Base-by-base conservation (phyloP, 2,113 vertebrate genomes). In the Carettochelys insculpta region DNA sequence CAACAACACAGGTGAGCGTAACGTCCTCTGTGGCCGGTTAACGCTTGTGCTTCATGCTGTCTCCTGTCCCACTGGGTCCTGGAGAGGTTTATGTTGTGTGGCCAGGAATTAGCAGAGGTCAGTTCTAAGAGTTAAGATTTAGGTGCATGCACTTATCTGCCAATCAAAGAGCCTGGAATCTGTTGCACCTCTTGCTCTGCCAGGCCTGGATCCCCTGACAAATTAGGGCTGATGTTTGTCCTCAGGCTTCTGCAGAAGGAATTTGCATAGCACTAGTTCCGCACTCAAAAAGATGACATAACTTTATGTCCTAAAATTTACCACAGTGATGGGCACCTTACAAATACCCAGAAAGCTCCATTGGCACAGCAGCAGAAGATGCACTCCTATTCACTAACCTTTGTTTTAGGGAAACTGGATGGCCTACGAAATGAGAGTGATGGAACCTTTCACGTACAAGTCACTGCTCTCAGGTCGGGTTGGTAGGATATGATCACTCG, bases 1-100 rank as follows among this genome's bases (percentile, higher is more conserved):
- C 91, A 99, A 99, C 97, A 99, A 99, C 95, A 98, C 99, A 98
- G 99, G 99, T 99, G 98, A 97, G 95, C 88, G 25, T 71, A 19
- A 11, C 2, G 22, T 65, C 11, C 17, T 17, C 73, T 68, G 27
- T 52, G 47, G 83, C 47, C 53, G 41, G 6, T 41, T 83, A 2
- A 5, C 8, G 12, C 16, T 4, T 22, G 43, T 14, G 41, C 45
- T 65, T 14, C 2, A 27, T 2, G 56, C 4, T 5, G 34, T 68
- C 76, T 16, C 27, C 43, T 73, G 41, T 34, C n/a, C 45, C 34
- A 10, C 43, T 9, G 34, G 17, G 43, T 38, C 3, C 52, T 77
- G 43, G 17, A 1, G 0, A 38, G 9, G 1, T 20, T 58, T 41
- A 8, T 52, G 45, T n/a, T 48, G 43, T 43, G 10, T 12, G 27